phyloP scores from a whole-genome alignment of 2,113 vertebrate genomes.

The Sitta europaea region DNA sequence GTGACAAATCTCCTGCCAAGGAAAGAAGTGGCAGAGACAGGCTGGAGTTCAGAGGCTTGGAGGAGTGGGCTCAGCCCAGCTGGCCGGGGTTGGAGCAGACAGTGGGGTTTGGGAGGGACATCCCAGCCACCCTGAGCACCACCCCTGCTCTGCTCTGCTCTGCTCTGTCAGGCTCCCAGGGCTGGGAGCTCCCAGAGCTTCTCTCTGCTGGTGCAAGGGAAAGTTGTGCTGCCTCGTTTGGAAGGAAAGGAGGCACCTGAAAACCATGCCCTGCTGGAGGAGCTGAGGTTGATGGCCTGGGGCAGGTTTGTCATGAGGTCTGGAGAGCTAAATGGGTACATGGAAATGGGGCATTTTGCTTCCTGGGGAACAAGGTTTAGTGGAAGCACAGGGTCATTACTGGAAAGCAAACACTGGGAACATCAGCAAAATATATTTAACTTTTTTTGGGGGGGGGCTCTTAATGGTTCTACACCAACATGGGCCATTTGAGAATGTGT shows the following conservation, averaged over 20 bases:
- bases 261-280: background rate
- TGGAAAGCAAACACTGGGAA: background rate
- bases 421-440: no score
- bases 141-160: background rate
- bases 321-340: background rate
- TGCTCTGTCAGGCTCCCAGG: background rate
- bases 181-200: no score
- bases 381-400: background rate
- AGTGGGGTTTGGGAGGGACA: background rate
- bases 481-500: background rate
- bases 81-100: background rate
- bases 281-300: background rate
- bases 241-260: background rate
- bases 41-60: background rate
- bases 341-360: background rate
- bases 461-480: background rate
- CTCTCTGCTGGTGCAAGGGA: background rate
- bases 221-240: background rate
- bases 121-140: rapidly evolving
- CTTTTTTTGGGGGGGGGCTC: background rate
- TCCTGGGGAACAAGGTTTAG: background rate
- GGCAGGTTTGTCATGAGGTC: background rate
- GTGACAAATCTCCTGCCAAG: slow-evolving; percentile 56
- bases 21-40: slow-evolving; percentile 7
- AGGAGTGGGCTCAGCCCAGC: background rate